Percentiles rank a stretch among this genome's conserved stretches.
These are phyloP conservation scores for Pachydiplax longipennis DNA, from an alignment of 2,888 invertebrate genomes.

Conservation along the genomic window DNA sequence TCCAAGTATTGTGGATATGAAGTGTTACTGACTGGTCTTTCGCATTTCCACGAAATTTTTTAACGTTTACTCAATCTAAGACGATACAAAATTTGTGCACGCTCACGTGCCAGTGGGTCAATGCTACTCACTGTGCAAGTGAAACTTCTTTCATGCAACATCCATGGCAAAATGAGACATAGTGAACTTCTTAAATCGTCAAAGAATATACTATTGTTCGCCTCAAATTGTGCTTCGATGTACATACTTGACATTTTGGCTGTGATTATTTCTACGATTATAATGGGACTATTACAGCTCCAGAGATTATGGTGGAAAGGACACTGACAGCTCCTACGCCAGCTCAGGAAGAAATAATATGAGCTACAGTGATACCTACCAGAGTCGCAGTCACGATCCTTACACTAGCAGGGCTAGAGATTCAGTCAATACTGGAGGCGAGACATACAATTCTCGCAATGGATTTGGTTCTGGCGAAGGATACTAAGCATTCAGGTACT, in stretches of 20 bases:
- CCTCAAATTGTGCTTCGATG: conserved; percentile 39
- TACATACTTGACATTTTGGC: conserved; percentile 27
- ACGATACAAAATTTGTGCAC: conserved; percentile 36
- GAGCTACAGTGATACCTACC: conserved; percentile 45
- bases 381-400: conserved; percentile 44
- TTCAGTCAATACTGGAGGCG: conserved; percentile 43
- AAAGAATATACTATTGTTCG: conserved; percentile 21
- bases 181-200: conserved; percentile 35
- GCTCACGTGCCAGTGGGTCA: conserved; percentile 40
- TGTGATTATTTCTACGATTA: conserved; percentile 46
- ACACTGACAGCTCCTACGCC: conserved; percentile 25
- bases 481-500: conserved; percentile 45
- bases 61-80: conserved; percentile 32
- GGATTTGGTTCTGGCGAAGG: conserved; percentile 44
- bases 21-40: conserved; percentile 38
- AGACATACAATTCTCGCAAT: conserved; percentile 45
- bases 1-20: conserved; percentile 42
- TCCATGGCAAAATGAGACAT: conserved; percentile 26
- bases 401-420: conserved; percentile 46
- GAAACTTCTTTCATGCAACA: conserved; percentile 34
- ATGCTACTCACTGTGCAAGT: conserved; percentile 33
- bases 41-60: conserved; percentile 36
- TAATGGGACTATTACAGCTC: conserved; percentile 45
- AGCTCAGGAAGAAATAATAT: conserved; percentile 40
- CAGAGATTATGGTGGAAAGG: conserved; percentile 45